A percentile compares a stretch with the other conserved stretches of the same genome.
Evolutionary conservation across 2,888 invertebrate genomes (phyloP).

Genomic region (Eupeodes latifasciatus): DNA sequence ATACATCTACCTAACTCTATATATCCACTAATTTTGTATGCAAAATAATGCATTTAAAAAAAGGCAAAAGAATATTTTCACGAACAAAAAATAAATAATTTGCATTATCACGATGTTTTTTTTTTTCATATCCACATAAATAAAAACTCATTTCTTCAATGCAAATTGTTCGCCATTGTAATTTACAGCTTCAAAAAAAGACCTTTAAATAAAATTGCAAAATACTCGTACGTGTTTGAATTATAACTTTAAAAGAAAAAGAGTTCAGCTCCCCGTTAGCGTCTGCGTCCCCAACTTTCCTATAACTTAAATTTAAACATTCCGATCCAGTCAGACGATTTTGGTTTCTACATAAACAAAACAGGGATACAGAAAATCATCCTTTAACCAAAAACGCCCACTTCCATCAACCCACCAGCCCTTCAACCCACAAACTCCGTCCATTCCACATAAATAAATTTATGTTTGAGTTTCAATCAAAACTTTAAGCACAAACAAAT

Average conservation of each 20-base stretch:
- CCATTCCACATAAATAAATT: slow-evolving; percentile 49
- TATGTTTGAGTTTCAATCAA: slow-evolving; percentile 75
- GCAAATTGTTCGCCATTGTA: slow-evolving; percentile 56
- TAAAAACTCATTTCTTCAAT: slow-evolving; percentile 46
- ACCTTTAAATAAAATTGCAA: slow-evolving; percentile 25
- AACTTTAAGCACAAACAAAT: slow-evolving; percentile 73
- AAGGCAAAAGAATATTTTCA: slow-evolving; percentile 5
- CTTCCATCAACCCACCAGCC: not conserved
- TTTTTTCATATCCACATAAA: not conserved
- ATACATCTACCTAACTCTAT: no score
- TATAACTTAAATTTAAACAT: slow-evolving; percentile 60
- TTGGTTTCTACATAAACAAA: slow-evolving; percentile 46
- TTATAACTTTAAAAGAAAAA: slow-evolving; percentile 13
- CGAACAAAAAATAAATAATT: slow-evolving; percentile 25
- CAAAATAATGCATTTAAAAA: no score
- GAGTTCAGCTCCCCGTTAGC: no score
- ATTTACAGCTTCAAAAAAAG: slow-evolving; percentile 24
- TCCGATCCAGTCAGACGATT: slow-evolving; percentile 52
- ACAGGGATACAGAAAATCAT: slow-evolving; percentile 56
- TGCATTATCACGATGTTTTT: not conserved
- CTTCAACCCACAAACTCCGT: not conserved
- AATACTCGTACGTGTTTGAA: not conserved
- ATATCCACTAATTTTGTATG: no score
- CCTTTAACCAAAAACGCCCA: slow-evolving; percentile 31
- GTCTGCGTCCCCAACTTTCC: slow-evolving; percentile 31